These are phyloP conservation scores for Clavelina lepadiformis DNA, from an alignment of 23 tunicate species.

Conservation along the genomic window DNA sequence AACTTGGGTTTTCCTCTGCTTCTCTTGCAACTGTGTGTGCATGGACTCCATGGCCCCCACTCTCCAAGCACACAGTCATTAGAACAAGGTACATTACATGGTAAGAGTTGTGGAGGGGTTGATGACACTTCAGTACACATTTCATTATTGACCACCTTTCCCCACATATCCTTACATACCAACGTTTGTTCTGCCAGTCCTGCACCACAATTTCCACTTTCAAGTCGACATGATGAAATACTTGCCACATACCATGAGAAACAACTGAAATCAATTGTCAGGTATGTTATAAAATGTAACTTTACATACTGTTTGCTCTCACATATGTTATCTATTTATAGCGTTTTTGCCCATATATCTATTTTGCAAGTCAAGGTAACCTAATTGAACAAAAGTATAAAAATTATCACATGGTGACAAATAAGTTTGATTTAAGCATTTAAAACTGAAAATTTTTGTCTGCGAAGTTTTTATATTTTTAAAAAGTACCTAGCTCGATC, in stretches of 20 bases:
- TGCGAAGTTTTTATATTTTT: too few species aligned
- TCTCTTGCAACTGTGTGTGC: constrained; percentile 53
- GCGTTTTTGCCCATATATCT: too few species aligned
- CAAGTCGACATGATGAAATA: constrained; percentile 38
- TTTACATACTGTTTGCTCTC: too few species aligned
- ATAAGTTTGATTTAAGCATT: too few species aligned
- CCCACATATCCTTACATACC: constrained; percentile 65
- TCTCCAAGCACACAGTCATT: constrained; percentile 60
- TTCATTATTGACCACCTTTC: constrained; percentile 23
- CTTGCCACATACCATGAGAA: constrained; percentile 43
- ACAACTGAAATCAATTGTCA: constrained; percentile 35
- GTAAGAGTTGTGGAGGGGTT: constrained; percentile 14
- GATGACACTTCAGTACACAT: constrained; percentile 16
- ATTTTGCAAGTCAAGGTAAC: too few species aligned
- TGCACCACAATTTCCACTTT: constrained; percentile 37
- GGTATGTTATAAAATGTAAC: too few species aligned
- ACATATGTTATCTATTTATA: too few species aligned
- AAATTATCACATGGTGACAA: not conserved
- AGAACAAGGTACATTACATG: constrained; percentile 53
- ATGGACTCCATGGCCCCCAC: constrained; percentile 76
- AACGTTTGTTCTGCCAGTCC: constrained; percentile 25
- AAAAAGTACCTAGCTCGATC: constrained; percentile 39
- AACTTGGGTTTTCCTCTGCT: constrained; percentile 34
- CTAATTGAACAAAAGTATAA: too few species aligned
- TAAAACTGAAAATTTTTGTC: too few species aligned